phyloP scores from a whole-genome alignment of 2,888 invertebrate genomes.

The Philaethria dido region DNA sequence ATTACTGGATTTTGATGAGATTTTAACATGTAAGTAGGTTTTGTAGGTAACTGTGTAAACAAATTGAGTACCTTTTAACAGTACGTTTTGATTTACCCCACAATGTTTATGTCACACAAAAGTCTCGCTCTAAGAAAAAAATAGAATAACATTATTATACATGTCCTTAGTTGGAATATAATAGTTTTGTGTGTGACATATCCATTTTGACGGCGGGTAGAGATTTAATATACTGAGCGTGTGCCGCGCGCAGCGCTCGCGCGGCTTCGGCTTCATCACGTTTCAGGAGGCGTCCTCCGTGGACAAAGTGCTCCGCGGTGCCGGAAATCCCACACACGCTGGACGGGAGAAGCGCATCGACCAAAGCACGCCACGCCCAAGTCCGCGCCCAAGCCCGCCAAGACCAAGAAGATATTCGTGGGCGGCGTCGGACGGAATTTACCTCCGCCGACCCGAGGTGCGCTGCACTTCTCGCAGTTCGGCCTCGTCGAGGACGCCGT shows the following conservation, averaged over 20 bases:
- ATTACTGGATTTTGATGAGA: constrained; percentile 40
- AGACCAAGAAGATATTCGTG: constrained; percentile 96
- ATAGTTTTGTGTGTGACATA: constrained; percentile 26
- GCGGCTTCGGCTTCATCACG: constrained; percentile 97
- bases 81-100: constrained; percentile 28
- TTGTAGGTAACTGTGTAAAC: constrained; percentile 41
- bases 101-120: constrained; percentile 29
- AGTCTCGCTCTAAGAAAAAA: not conserved
- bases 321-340: constrained; percentile 95
- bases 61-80: constrained; percentile 36
- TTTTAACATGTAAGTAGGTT: constrained; percentile 43
- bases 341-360: constrained; percentile 97
- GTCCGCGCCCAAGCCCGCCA: constrained; percentile 93
- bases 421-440: constrained; percentile 96
- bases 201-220: not conserved
- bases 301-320: constrained; percentile 94
- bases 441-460: constrained; percentile 95
- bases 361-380: constrained; percentile 96
- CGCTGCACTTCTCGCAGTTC: constrained; percentile 94
- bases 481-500: constrained; percentile 96
- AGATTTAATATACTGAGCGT: constrained; percentile 37
- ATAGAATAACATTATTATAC: no score
- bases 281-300: constrained; percentile 96
- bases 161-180: not conserved
- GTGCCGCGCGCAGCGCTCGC: constrained; percentile 91